Conservation (phyloP, 2,113 vertebrate genomes). For the Prietella phreatophila region DNA sequence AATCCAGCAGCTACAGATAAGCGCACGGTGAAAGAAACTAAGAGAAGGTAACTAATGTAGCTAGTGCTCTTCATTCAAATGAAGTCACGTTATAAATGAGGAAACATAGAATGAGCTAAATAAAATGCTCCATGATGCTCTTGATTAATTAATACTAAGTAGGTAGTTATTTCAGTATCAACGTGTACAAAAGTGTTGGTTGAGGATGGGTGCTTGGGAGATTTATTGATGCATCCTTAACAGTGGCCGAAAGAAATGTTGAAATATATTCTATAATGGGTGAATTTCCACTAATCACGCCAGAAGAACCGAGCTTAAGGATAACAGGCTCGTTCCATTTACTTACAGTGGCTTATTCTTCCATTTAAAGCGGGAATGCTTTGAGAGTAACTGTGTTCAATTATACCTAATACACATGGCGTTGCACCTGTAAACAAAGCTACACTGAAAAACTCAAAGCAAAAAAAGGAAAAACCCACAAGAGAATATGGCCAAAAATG, state of each 20-base stretch:
- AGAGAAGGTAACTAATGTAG: background rate
- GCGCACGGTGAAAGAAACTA: background rate
- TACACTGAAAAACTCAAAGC: conserved; percentile 11
- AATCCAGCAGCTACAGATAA: background rate
- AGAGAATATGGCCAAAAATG: background rate
- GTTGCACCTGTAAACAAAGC: conserved; percentile 34
- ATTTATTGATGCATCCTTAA: background rate
- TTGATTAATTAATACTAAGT: background rate
- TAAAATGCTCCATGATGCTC: background rate
- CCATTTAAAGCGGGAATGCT: background rate
- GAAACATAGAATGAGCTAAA: background rate
- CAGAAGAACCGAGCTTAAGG: background rate
- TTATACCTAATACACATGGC: conserved; percentile 34
- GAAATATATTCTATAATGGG: background rate
- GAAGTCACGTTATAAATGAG: background rate
- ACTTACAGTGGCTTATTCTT: too few species aligned
- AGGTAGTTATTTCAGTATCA: background rate
- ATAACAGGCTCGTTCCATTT: background rate
- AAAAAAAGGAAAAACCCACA: background rate
- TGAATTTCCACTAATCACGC: background rate
- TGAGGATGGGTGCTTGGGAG: too few species aligned
- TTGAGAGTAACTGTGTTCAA: conserved; percentile 18
- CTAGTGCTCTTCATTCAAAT: background rate
- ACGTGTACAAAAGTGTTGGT: background rate
- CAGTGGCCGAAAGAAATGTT: background rate